Evolutionary conservation across 2,888 invertebrate genomes (phyloP).

Genomic region (Torymus tubicola): DNA sequence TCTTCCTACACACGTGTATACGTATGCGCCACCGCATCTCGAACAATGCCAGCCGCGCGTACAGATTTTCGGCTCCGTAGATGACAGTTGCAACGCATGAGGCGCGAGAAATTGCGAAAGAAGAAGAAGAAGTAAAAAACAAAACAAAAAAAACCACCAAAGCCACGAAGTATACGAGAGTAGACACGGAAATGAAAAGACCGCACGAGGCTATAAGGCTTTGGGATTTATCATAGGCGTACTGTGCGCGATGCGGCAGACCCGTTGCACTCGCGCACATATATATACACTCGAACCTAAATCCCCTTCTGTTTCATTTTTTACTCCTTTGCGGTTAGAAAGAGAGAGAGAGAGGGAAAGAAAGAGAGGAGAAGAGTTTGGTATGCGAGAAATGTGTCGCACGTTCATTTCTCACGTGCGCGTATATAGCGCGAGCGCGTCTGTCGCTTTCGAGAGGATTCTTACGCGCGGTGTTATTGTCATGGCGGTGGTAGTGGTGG

Average conservation of each 20-base stretch:
- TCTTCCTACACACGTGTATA: not conserved
- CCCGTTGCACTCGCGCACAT: not conserved
- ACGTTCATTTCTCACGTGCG: not conserved
- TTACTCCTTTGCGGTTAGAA: not conserved
- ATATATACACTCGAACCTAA: conserved; percentile 7
- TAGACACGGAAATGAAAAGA: conserved; percentile 34
- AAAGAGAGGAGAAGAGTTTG: not conserved
- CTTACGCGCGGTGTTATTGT: too few relatives aligned
- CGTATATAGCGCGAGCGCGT: not conserved
- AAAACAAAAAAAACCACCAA: too few relatives aligned
- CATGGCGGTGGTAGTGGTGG: too few relatives aligned
- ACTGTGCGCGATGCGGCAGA: conserved; percentile 3
- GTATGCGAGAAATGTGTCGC: conserved; percentile 1
- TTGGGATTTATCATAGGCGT: conserved; percentile 37
- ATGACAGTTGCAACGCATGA: not conserved
- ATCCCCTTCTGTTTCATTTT: conserved; percentile 38
- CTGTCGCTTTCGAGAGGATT: too few relatives aligned
- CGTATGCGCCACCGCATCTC: too few relatives aligned
- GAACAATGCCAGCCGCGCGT: too few relatives aligned
- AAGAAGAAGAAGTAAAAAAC: too few relatives aligned
- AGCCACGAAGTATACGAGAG: too few relatives aligned
- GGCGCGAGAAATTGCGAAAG: conserved; percentile 24
- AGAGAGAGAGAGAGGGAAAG: too few relatives aligned
- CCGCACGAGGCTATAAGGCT: not conserved
- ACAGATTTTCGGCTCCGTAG: conserved; percentile 9